Evolutionary conservation across 2,888 invertebrate genomes (phyloP), one percentile per base, ranked within the genome.

Genomic region (Napeogenes inachia): DNA sequence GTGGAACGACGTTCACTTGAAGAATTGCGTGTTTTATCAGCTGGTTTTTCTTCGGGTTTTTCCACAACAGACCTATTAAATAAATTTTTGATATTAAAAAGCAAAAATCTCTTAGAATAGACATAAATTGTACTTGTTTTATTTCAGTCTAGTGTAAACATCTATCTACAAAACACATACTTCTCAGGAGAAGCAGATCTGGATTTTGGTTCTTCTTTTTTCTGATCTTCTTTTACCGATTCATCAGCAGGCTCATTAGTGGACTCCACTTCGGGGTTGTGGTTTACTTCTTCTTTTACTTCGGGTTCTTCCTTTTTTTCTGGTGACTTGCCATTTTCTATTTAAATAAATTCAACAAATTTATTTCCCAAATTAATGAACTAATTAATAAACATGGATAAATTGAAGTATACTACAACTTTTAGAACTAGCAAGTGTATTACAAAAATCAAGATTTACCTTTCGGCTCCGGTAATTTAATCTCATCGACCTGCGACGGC

Each of bases 291-390:
- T 71, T 89, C 80, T 76, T 87, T 81, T 71, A 79, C 69, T 73
- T 87, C 82, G 66, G 71, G 64, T 0, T 84, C 86, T 71, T 84
- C 82, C 78, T 89, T 79, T 77, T 80, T 83, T 66, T 85, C 89
- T 2, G 88, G 88, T 21, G 89, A 89, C 74, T 88, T 88, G 45
- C 89, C 89, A 69, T 90, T 89, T 80, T 89, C 89, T 89, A 68
- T 46, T 59, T 60, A 53, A 32, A 65, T 61, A 50, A 50, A 8
- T 50, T 8, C 21, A 21, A 13, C 21, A 50, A 50, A 8, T 50
- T 13, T 13, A 13, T 2, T 47, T 50, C 6, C 54, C 35, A 58
- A 45, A 54, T 2, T 47, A 59, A 56, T 30, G 4, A 32, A 56
- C 2, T 21, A 21, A 21, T 21, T 21, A 21, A 21, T 21, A 21